phyloP scores from a whole-genome alignment of 2,888 invertebrate species.

The Stegophylla sp. region DNA sequence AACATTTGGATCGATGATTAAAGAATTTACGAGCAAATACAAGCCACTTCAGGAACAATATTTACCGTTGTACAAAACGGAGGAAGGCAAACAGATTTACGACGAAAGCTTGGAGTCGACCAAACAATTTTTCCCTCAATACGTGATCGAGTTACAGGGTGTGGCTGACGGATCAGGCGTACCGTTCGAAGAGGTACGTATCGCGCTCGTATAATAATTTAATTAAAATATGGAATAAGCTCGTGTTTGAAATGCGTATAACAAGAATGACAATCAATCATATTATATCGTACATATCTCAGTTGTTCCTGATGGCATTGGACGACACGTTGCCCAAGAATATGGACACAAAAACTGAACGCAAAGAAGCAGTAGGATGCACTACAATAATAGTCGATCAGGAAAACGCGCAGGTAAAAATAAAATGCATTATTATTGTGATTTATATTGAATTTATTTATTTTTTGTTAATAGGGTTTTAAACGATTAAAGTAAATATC shows the following conservation, averaged over 20 bases:
- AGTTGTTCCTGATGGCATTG: slow-evolving; percentile 83
- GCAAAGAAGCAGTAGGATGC: slow-evolving; percentile 60
- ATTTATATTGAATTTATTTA: no score
- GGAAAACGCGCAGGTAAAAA: slow-evolving; percentile 15
- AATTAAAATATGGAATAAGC: not conserved
- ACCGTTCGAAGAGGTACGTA: slow-evolving; percentile 68
- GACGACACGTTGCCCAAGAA: slow-evolving; percentile 78
- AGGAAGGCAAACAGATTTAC: slow-evolving; percentile 75
- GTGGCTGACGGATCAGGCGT: slow-evolving; percentile 85
- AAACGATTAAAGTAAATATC: no score
- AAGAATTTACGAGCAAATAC: slow-evolving; percentile 71
- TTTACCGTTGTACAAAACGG: slow-evolving; percentile 76
- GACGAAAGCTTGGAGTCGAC: slow-evolving; percentile 77
- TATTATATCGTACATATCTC: not conserved
- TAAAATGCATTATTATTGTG: no score
- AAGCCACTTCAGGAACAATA: slow-evolving; percentile 72
- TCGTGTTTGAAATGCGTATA: not conserved
- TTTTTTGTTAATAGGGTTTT: no score
- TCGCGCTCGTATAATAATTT: not conserved
- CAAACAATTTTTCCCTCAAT: slow-evolving; percentile 78
- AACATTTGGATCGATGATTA: slow-evolving; percentile 68
- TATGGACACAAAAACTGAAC: slow-evolving; percentile 67
- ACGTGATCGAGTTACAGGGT: slow-evolving; percentile 82
- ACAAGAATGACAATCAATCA: not conserved
- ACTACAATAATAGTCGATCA: slow-evolving; percentile 40